phyloP scores from a whole-genome alignment of 92 coral and sea anemone genomes.

The Phenganax marumi region DNA sequence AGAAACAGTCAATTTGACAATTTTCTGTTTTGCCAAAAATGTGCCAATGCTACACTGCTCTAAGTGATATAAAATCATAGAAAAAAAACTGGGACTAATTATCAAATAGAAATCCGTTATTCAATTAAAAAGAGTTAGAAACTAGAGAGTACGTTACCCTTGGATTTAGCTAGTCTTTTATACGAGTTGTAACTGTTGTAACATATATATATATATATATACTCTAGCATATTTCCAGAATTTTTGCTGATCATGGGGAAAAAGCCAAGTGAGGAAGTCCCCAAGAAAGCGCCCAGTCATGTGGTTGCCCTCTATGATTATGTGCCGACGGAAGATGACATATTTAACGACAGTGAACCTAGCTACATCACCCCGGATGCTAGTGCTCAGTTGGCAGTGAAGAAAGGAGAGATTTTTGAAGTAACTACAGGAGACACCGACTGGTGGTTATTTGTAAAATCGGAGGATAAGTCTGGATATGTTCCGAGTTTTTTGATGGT shows the following conservation, averaged over 20 bases:
- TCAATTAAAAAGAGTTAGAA: too few relatives aligned
- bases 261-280: neutral
- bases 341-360: conserved; percentile 59
- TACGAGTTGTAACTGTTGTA: too few relatives aligned
- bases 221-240: neutral
- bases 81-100: too few relatives aligned
- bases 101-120: too few relatives aligned
- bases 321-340: conserved; percentile 65
- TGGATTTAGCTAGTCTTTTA: too few relatives aligned
- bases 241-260: conserved; percentile 10
- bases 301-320: conserved; percentile 72
- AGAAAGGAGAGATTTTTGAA: conserved; percentile 73
- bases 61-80: too few relatives aligned
- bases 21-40: too few relatives aligned
- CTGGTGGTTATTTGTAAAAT: conserved; percentile 87
- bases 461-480: conserved; percentile 66
- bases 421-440: conserved; percentile 62
- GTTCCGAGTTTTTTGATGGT: conserved; percentile 77
- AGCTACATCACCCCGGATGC: conserved; percentile 72
- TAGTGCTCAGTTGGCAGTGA: conserved; percentile 66
- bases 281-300: conserved; percentile 12
- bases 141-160: too few relatives aligned
- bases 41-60: too few relatives aligned
- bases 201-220: too few relatives aligned
- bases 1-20: too few relatives aligned